A percentile compares a stretch with the other conserved stretches of the same genome.
Conservation (phyloP, 1,140 invertebrate species). For the Tetramorium alpestre region DNA sequence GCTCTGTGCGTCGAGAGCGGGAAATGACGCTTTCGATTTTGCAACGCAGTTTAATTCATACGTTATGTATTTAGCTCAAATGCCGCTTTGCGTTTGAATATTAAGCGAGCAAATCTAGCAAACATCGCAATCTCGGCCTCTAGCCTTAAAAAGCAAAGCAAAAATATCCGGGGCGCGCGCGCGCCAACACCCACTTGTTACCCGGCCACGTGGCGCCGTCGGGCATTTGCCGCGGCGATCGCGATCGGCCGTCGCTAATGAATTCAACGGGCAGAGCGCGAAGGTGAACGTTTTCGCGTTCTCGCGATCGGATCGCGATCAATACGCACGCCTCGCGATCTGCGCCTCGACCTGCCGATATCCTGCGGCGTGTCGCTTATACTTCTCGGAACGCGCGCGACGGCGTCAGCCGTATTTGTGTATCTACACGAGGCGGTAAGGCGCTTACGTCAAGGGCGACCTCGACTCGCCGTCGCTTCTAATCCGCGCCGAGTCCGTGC, state of each 20-base stretch:
- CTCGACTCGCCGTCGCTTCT: conserved; percentile 75
- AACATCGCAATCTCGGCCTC: neutral
- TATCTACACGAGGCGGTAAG: conserved; percentile 62
- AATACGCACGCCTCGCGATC: no score
- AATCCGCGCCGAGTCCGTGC: conserved; percentile 62
- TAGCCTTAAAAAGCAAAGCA: neutral
- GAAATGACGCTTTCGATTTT: neutral
- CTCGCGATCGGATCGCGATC: neutral
- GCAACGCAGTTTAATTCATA: neutral
- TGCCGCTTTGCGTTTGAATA: neutral
- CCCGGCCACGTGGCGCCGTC: conserved; percentile 29
- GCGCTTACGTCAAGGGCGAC: conserved; percentile 76
- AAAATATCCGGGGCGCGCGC: conserved; percentile 22
- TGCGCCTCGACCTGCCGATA: neutral
- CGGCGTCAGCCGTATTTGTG: conserved; percentile 48
- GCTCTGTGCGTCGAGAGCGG: no score
- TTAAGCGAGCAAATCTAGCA: neutral
- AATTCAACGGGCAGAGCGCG: neutral
- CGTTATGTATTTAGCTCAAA: neutral
- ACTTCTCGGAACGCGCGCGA: conserved; percentile 56
- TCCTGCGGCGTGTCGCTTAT: neutral
- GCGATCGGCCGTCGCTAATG: neutral
- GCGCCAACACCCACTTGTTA: conserved; percentile 45
- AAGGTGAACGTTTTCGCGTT: neutral
- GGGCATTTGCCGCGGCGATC: conserved; percentile 37